Conservation (phyloP, 2,797 vertebrate species). For the Gephyroberyx darwinii region DNA sequence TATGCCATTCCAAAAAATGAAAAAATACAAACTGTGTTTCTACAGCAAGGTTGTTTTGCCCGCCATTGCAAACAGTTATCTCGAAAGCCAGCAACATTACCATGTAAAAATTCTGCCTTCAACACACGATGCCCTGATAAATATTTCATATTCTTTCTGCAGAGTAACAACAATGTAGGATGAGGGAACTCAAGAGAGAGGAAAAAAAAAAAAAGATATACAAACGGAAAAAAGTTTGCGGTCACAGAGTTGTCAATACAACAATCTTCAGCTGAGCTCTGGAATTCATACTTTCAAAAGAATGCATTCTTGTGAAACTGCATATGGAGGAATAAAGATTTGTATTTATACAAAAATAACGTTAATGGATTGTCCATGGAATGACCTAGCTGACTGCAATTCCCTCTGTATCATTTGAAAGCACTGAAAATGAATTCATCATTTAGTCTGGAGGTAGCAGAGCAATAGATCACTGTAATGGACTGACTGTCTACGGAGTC, state of each 20-base stretch:
- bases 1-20: conserved; percentile 44
- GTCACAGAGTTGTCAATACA: conserved; percentile 72
- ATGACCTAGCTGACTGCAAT: conserved; percentile 59
- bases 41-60: conserved; percentile 69
- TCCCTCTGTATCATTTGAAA: conserved; percentile 61
- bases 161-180: conserved; percentile 68
- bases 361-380: conserved; percentile 66
- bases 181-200: conserved; percentile 42
- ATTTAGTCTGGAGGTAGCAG: conserved; percentile 57
- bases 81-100: conserved; percentile 72
- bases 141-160: conserved; percentile 82
- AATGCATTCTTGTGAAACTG: conserved; percentile 46
- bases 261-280: conserved; percentile 59
- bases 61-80: conserved; percentile 69
- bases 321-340: conserved; percentile 51
- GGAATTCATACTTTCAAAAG: conserved; percentile 51
- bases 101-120: conserved; percentile 71
- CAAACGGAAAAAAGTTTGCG: conserved; percentile 64
- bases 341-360: conserved; percentile 67
- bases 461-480: conserved; percentile 61
- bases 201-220: conserved; percentile 55
- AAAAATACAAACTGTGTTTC: conserved; percentile 54
- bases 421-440: conserved; percentile 63
- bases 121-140: conserved; percentile 78
- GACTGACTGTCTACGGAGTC: conserved; percentile 23